phyloP scores from a whole-genome alignment of 2,888 invertebrate species.

The Nebria brevicollis region DNA sequence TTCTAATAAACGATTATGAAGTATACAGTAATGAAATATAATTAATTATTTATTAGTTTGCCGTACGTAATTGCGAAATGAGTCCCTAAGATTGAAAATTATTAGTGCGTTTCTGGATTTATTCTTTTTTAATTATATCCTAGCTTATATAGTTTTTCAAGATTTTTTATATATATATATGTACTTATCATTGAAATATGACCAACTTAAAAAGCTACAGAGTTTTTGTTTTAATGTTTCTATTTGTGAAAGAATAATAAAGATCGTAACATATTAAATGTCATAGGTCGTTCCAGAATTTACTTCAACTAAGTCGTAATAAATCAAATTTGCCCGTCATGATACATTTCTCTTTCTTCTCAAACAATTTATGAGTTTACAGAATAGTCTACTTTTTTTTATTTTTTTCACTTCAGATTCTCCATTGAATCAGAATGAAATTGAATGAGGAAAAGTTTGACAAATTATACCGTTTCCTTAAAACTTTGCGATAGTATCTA shows the following conservation, averaged over 20 bases:
- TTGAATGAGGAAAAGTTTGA: not conserved
- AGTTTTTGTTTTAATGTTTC: not conserved
- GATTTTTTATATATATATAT: not conserved
- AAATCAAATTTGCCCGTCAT: not conserved
- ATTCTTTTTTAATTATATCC: not conserved
- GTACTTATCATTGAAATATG: not conserved
- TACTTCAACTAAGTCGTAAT: conserved; percentile 1
- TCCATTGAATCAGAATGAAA: not conserved
- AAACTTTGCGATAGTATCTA: not conserved
- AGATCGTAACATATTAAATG: not conserved
- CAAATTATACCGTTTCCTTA: not conserved
- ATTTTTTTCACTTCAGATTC: not conserved
- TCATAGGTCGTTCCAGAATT: not conserved
- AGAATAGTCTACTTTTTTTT: not conserved
- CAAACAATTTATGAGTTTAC: not conserved
- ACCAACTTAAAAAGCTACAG: not conserved
- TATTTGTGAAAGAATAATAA: not conserved
- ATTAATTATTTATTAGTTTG: too few relatives aligned
- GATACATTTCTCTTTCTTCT: not conserved
- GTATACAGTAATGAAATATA: too few relatives aligned
- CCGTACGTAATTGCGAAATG: too few relatives aligned
- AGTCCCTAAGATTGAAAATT: too few relatives aligned
- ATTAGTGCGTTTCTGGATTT: not conserved
- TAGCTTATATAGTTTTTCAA: not conserved
- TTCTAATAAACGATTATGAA: too few relatives aligned